phyloP scores from a whole-genome alignment of 37 sponge, comb jelly and placozoan genomes.

The Diacarnus erythraeanus region DNA sequence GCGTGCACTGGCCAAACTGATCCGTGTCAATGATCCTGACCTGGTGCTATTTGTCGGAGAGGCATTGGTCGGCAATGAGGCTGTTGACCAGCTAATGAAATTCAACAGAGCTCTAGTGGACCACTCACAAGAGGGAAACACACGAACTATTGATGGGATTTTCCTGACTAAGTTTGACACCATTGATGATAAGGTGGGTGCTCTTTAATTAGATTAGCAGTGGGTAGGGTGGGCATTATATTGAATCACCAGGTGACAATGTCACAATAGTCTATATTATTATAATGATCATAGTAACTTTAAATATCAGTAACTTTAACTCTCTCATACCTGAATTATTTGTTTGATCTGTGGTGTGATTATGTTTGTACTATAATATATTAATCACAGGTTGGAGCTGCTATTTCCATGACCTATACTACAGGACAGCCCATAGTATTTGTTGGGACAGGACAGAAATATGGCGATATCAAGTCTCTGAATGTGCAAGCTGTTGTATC shows the following conservation, averaged over 20 bases:
- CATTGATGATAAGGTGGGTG: constrained; percentile 94
- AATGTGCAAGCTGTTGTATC: constrained; percentile 79
- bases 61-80: constrained; percentile 97
- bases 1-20: constrained; percentile 95
- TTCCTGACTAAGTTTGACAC: constrained; percentile 98
- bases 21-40: constrained; percentile 84
- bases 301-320: too few species aligned
- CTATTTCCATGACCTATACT: constrained; percentile 96
- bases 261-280: not conserved
- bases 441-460: constrained; percentile 95
- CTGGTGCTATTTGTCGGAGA: constrained; percentile 97
- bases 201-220: not conserved
- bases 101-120: constrained; percentile 93
- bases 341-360: too few species aligned
- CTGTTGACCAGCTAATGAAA: constrained; percentile 92
- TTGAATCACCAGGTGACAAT: not conserved
- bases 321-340: too few species aligned
- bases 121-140: constrained; percentile 54
- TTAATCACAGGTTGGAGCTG: constrained; percentile 84
- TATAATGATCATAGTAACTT: not conserved
- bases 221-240: not conserved
- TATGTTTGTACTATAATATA: too few species aligned
- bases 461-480: constrained; percentile 83
- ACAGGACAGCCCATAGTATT: constrained; percentile 97
- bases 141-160: constrained; percentile 88